A percentile compares a stretch with the other conserved stretches of the same genome.
phyloP scores from a whole-genome alignment of 2,888 invertebrate genomes.

The Tetranychus piercei region DNA sequence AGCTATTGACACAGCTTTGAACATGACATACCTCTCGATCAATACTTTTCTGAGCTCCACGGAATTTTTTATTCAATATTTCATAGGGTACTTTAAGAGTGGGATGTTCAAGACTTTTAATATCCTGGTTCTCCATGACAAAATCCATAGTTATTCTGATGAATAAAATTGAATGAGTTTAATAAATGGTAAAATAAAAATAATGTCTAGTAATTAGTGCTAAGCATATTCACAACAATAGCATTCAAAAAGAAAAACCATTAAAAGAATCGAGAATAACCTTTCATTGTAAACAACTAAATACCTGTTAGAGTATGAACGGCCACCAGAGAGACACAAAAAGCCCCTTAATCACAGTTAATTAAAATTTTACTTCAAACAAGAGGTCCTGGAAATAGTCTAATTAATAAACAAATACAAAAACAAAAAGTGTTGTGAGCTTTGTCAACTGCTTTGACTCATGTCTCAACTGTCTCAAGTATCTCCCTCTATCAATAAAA shows the following conservation, averaged over 20 bases:
- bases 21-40: constrained; percentile 83
- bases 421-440: too few species aligned
- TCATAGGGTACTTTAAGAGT: constrained; percentile 96
- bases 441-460: too few species aligned
- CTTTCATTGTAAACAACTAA: neutral
- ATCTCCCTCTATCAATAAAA: too few species aligned
- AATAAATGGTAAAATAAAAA: neutral
- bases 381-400: too few species aligned
- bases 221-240: neutral
- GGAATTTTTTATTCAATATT: constrained; percentile 86
- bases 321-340: neutral
- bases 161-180: neutral
- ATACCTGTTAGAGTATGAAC: neutral
- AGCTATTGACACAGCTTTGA: constrained; percentile 52
- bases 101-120: constrained; percentile 83
- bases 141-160: neutral
- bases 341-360: neutral
- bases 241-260: neutral
- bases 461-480: too few species aligned
- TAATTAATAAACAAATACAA: too few species aligned
- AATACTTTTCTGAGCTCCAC: constrained; percentile 77
- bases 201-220: neutral
- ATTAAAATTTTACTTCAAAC: neutral
- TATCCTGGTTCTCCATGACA: constrained; percentile 38
- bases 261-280: neutral